phyloP scores from a whole-genome alignment of 1,140 invertebrate species.

The Phenacoccus solenopsis region DNA sequence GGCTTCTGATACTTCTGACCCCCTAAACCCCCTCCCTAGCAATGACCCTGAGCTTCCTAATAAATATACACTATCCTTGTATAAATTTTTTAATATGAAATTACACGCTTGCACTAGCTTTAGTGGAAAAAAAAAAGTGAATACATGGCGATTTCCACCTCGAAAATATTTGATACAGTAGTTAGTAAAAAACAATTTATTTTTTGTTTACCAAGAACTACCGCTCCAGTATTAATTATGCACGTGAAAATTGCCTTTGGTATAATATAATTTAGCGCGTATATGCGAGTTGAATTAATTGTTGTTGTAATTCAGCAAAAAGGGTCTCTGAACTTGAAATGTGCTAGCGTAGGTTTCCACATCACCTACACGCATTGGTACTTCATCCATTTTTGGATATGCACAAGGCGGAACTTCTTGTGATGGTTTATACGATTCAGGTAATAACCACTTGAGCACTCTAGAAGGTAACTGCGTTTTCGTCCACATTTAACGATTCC shows the following conservation, averaged over 20 bases:
- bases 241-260: neutral
- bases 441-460: conserved; percentile 13
- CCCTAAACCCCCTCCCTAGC: no score
- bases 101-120: no score
- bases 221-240: conserved; percentile 1
- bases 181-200: no score
- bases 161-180: no score
- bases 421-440: conserved; percentile 8
- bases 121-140: no score
- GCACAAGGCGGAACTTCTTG: conserved; percentile 12
- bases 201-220: no score
- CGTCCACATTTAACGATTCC: conserved; percentile 13
- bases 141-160: no score
- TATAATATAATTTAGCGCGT: neutral
- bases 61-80: no score
- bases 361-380: conserved; percentile 17
- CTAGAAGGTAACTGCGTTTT: conserved; percentile 14
- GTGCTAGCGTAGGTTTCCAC: conserved; percentile 9
- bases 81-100: no score
- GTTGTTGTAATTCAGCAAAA: conserved; percentile 11
- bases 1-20: no score
- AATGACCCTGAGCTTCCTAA: no score
- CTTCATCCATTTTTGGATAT: conserved; percentile 16
- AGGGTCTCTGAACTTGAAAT: conserved; percentile 17
- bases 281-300: conserved; percentile 10